These are phyloP conservation scores for Gopherus flavomarginatus DNA, from an alignment of 2,113 vertebrate species.

Conservation along the genomic window DNA sequence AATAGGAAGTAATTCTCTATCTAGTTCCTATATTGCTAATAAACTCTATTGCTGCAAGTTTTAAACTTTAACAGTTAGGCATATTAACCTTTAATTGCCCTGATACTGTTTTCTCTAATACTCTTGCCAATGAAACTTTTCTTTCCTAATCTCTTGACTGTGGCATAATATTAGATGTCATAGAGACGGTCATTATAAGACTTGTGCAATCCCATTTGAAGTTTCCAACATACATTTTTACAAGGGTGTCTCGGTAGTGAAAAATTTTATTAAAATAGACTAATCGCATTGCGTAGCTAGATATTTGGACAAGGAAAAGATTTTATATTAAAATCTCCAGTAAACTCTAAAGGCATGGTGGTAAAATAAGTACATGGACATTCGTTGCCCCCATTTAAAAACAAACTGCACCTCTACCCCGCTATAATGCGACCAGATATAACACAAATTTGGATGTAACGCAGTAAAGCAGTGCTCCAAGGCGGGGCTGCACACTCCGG, in stretches of 20 bases:
- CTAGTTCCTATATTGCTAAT: not conserved
- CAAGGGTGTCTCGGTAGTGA: not conserved
- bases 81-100: not conserved
- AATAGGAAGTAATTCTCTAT: not conserved
- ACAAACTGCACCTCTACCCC: not conserved
- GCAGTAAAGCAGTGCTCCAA: no score
- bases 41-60: not conserved
- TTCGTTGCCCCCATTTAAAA: not conserved
- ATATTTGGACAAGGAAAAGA: not conserved
- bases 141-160: not conserved
- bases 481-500: no score
- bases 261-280: not conserved
- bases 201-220: not conserved
- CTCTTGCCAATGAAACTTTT: not conserved
- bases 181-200: not conserved
- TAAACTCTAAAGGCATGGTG: not conserved
- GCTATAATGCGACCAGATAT: no score
- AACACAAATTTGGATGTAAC: no score
- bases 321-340: not conserved
- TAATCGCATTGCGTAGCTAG: rapidly evolving
- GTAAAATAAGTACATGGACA: not conserved
- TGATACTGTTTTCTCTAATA: not conserved
- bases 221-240: not conserved
- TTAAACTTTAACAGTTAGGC: not conserved
- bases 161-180: not conserved